Conservation (phyloP, 1,140 invertebrate genomes). For the Diabrotica undecimpunctata region DNA sequence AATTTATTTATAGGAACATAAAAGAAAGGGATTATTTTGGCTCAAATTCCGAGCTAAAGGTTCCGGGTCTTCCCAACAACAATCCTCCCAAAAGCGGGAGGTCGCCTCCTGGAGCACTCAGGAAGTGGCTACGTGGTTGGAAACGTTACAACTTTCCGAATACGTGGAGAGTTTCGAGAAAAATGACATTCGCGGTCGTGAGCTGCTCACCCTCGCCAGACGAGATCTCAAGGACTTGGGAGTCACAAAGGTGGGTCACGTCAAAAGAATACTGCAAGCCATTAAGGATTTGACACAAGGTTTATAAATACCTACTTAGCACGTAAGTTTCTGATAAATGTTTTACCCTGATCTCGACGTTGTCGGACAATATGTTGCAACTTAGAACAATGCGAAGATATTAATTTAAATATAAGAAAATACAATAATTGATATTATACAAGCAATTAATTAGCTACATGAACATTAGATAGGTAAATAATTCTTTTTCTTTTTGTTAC, state of each 20-base stretch:
- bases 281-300: slow-evolving; percentile 74
- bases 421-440: background rate
- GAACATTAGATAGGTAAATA: no score
- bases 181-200: slow-evolving; percentile 88
- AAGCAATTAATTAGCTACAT: background rate
- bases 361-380: slow-evolving; percentile 1
- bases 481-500: no score
- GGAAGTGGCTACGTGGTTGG: slow-evolving; percentile 80
- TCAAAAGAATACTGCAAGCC: slow-evolving; percentile 89
- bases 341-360: slow-evolving; percentile 11
- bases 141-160: slow-evolving; percentile 80
- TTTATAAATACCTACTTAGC: slow-evolving; percentile 23
- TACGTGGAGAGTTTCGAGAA: slow-evolving; percentile 81
- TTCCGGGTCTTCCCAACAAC: slow-evolving; percentile 44
- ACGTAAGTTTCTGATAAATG: slow-evolving; percentile 13
- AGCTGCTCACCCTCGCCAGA: slow-evolving; percentile 80
- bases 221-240: slow-evolving; percentile 86
- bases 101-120: slow-evolving; percentile 64
- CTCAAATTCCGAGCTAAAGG: slow-evolving; percentile 55
- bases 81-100: slow-evolving; percentile 48
- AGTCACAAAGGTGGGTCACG: slow-evolving; percentile 89
- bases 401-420: background rate
- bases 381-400: background rate
- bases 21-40: slow-evolving; percentile 58
- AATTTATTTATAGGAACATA: slow-evolving; percentile 48